Conservation (phyloP, 1,140 invertebrate species). For the Heliconius congener region DNA sequence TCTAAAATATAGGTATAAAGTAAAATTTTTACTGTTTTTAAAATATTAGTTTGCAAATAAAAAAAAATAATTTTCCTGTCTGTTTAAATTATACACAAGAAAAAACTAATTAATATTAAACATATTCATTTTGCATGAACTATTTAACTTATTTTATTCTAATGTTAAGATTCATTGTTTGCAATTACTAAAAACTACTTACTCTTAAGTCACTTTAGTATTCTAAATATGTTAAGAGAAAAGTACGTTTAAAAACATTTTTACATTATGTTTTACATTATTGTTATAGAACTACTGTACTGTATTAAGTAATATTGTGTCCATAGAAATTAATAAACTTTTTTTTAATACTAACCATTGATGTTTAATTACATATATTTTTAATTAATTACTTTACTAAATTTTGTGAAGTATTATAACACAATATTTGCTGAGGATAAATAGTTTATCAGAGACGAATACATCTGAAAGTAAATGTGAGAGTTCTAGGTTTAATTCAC, state of each 20-base stretch:
- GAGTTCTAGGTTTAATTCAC: too few species aligned
- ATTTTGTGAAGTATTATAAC: not conserved
- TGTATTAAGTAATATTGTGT: constrained; percentile 3
- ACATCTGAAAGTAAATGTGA: too few species aligned
- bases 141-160: not conserved
- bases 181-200: constrained; percentile 56
- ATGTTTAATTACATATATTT: constrained; percentile 18
- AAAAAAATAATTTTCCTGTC: not conserved
- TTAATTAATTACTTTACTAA: not conserved
- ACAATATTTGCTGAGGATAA: not conserved
- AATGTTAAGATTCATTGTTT: not conserved
- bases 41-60: not conserved
- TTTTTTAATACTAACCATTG: constrained; percentile 17
- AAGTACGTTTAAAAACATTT: constrained; percentile 39
- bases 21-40: not conserved
- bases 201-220: constrained; percentile 65
- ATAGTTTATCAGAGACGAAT: too few species aligned
- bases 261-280: constrained; percentile 58
- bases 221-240: constrained; percentile 66
- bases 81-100: not conserved
- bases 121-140: constrained; percentile 1
- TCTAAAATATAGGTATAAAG: not conserved
- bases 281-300: not conserved
- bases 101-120: not conserved
- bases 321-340: constrained; percentile 9